Conservation (phyloP, 2,888 invertebrate genomes). For the Pardosa pseudoannulata region DNA sequence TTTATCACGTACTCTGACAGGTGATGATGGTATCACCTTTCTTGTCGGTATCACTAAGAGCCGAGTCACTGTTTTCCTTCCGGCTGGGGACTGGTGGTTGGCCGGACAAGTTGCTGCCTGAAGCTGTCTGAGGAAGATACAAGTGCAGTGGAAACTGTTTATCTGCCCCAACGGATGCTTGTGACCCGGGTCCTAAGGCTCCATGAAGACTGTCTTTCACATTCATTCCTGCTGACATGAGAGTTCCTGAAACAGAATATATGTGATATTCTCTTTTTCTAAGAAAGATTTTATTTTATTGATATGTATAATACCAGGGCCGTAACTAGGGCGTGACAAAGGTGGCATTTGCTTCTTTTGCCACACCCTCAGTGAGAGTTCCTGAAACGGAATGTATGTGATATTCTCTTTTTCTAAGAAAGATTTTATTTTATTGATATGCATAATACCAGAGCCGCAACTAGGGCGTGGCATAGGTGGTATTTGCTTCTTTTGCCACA, state of each 20-base stretch:
- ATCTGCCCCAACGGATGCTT: neutral
- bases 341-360: too few species aligned
- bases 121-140: slow-evolving; percentile 46
- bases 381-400: slow-evolving; percentile 17
- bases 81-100: slow-evolving; percentile 26
- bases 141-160: slow-evolving; percentile 66
- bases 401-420: too few species aligned
- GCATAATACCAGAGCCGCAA: too few species aligned
- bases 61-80: slow-evolving; percentile 63
- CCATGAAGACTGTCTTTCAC: slow-evolving; percentile 48
- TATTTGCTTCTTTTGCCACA: too few species aligned
- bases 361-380: too few species aligned
- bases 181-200: slow-evolving; percentile 13
- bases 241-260: slow-evolving; percentile 20
- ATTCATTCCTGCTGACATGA: slow-evolving; percentile 50
- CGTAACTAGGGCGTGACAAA: too few species aligned
- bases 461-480: too few species aligned
- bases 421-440: too few species aligned
- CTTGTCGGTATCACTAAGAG: slow-evolving; percentile 68
- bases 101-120: slow-evolving; percentile 22
- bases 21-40: slow-evolving; percentile 73
- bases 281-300: too few species aligned
- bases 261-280: too few species aligned
- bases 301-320: too few species aligned
- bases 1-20: slow-evolving; percentile 72